Evolutionary conservation across 1,140 invertebrate species (phyloP).

Genomic region (Orius insidiosus): DNA sequence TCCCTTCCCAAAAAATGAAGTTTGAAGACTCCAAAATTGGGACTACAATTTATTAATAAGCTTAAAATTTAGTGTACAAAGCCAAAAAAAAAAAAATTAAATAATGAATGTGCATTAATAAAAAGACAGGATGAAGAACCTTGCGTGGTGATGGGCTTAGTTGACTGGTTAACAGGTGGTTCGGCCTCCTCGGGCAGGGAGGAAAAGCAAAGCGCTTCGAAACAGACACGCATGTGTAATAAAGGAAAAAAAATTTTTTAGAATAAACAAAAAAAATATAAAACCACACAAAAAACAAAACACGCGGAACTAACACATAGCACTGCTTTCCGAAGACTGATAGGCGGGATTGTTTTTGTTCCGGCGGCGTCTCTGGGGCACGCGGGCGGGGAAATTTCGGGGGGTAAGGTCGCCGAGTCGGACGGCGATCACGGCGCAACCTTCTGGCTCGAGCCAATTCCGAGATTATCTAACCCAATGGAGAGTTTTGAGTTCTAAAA

Average conservation of each 20-base stretch:
- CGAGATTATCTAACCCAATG: too few species aligned
- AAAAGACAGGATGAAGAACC: not conserved
- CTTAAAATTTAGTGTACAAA: too few species aligned
- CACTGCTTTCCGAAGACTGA: too few species aligned
- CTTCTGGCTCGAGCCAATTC: too few species aligned
- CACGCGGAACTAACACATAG: too few species aligned
- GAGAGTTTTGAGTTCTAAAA: too few species aligned
- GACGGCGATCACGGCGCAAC: not conserved
- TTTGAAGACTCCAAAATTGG: too few species aligned
- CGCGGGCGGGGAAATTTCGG: not conserved
- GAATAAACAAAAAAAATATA: not conserved
- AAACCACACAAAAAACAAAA: not conserved
- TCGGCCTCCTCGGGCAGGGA: constrained; percentile 55
- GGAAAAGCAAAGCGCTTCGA: constrained; percentile 71
- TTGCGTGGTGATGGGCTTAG: constrained; percentile 5
- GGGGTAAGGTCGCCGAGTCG: not conserved
- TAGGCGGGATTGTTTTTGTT: not conserved
- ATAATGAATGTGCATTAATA: too few species aligned
- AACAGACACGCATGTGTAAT: constrained; percentile 58
- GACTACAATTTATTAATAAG: too few species aligned
- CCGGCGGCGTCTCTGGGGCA: constrained; percentile 8
- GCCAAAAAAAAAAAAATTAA: too few species aligned
- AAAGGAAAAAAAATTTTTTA: not conserved
- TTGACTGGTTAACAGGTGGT: constrained; percentile 4
- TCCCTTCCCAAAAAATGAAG: too few species aligned